Percentiles rank a stretch among this genome's conserved stretches.
These are phyloP conservation scores for Forpus xanthops DNA, from an alignment of 2,797 vertebrate genomes.

Conservation along the genomic window DNA sequence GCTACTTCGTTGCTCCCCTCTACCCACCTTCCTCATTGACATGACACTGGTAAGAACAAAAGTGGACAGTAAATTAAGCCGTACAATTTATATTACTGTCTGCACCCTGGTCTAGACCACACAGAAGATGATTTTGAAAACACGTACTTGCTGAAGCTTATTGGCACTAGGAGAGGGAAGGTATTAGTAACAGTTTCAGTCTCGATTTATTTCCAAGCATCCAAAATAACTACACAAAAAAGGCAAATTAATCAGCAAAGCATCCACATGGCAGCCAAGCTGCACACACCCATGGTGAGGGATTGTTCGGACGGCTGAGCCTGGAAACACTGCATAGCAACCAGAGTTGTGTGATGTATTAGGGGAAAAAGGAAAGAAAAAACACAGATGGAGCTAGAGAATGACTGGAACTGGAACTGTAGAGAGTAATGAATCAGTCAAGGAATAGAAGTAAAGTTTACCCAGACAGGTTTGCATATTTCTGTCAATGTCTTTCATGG, in stretches of 20 bases:
- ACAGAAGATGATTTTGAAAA: not conserved
- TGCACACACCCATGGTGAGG: not conserved
- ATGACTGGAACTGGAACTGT: not conserved
- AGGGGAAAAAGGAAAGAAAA: constrained; percentile 4
- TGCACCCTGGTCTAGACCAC: not conserved
- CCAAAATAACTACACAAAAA: not conserved
- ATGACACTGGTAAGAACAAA: not conserved
- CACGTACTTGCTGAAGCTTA: not conserved
- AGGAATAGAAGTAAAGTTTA: not conserved
- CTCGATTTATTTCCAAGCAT: constrained; percentile 12
- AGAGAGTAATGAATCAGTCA: not conserved
- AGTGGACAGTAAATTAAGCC: not conserved
- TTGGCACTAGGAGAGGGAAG: not conserved
- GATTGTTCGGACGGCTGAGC: not conserved
- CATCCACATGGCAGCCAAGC: not conserved
- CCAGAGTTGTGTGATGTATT: not conserved
- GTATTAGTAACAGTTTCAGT: constrained; percentile 5
- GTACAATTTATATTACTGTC: not conserved
- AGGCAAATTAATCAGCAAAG: not conserved
- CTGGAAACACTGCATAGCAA: constrained; percentile 46
- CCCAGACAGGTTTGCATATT: not conserved
- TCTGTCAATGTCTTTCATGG: not conserved
- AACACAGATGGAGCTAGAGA: not conserved
- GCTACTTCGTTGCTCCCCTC: not conserved
- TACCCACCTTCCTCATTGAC: not conserved